These are phyloP conservation scores for Pammene fasciana DNA, from an alignment of 2,888 invertebrate species.

Conservation along the genomic window DNA sequence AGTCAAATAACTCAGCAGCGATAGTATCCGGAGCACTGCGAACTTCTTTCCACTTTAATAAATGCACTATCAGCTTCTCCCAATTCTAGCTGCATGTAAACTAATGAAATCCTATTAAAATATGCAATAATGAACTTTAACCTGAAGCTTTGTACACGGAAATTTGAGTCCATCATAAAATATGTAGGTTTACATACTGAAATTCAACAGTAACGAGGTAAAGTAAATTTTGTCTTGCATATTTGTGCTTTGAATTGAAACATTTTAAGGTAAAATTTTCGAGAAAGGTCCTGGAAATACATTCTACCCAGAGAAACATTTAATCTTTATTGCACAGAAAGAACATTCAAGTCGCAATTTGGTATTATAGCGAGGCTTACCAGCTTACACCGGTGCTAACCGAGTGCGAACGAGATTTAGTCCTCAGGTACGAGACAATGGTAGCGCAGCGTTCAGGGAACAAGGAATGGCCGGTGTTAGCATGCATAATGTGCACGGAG, in stretches of 20 bases:
- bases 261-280: no score
- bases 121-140: neutral
- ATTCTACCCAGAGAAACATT: slow-evolving; percentile 18
- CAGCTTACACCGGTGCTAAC: slow-evolving; percentile 34
- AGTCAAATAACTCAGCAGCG: slow-evolving; percentile 51
- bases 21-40: slow-evolving; percentile 45
- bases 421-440: slow-evolving; percentile 45
- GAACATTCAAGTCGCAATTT: slow-evolving; percentile 31
- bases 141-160: neutral
- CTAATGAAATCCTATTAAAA: slow-evolving; percentile 6
- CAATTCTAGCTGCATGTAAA: slow-evolving; percentile 10
- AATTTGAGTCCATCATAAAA: neutral
- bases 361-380: slow-evolving; percentile 29
- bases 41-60: slow-evolving; percentile 49
- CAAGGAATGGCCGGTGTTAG: slow-evolving; percentile 62
- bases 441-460: slow-evolving; percentile 43
- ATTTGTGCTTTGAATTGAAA: neutral
- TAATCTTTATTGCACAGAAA: slow-evolving; percentile 32
- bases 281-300: slow-evolving; percentile 14
- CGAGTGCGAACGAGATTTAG: slow-evolving; percentile 43
- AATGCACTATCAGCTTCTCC: slow-evolving; percentile 44
- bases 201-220: no score
- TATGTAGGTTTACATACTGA: neutral
- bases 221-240: neutral
- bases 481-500: slow-evolving; percentile 72